A percentile compares a stretch with the other conserved stretches of the same genome.
These are phyloP conservation scores for Chloroceryle aenea DNA, from an alignment of 2,113 vertebrate species.

Conservation along the genomic window DNA sequence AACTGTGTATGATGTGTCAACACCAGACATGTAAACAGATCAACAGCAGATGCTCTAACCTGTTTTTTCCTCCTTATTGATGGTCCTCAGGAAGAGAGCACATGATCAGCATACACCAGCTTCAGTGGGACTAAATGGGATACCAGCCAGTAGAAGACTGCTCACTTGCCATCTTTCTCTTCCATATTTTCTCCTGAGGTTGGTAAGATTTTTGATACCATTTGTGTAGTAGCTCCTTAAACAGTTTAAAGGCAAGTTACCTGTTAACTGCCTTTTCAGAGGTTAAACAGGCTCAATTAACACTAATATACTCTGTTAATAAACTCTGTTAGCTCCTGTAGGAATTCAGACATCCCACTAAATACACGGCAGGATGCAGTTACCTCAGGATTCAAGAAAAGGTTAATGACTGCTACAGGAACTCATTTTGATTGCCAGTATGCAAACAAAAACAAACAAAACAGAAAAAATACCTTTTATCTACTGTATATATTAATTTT, in stretches of 20 bases:
- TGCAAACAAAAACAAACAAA: background rate
- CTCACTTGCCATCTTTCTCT: background rate
- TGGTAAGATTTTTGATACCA: background rate
- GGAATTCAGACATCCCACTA: background rate
- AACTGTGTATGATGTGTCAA: background rate
- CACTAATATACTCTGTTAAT: background rate
- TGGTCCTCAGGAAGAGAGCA: background rate
- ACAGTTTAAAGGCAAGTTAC: background rate
- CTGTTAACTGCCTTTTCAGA: background rate
- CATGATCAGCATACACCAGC: accelerated
- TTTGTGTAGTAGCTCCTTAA: background rate
- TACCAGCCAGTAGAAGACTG: background rate
- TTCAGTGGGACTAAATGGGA: background rate
- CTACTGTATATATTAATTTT: background rate
- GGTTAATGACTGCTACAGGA: background rate
- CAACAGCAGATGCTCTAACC: background rate
- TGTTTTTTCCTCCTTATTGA: background rate
- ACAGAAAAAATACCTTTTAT: background rate
- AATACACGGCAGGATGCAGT: background rate
- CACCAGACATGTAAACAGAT: background rate
- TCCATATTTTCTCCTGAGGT: background rate
- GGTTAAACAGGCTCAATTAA: background rate
- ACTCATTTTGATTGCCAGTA: background rate
- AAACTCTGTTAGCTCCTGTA: background rate
- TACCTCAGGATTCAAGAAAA: background rate